Evolutionary conservation across 2,113 vertebrate species (phyloP), one percentile per base, ranked within the genome.

Genomic region (Perca fluviatilis): DNA sequence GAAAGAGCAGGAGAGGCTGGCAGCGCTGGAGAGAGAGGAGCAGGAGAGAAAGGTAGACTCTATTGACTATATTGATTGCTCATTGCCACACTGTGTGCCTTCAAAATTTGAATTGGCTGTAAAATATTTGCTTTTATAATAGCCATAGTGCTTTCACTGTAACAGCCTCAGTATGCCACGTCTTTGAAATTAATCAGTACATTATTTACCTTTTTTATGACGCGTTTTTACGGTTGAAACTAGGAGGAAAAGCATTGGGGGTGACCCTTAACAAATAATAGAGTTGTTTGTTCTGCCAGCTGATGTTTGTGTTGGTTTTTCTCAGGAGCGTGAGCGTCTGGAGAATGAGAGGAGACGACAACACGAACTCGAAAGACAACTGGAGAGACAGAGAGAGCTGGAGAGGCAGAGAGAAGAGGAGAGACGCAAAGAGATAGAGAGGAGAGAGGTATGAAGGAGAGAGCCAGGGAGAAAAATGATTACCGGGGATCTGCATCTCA

Each of bases 1-100:
- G 70, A 98, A 99, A 65, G 98, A 99, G 80, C 97, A 98, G 89
- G 98, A 99, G 93, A 92, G 98, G 1, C 93, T 99, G 79, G 98
- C 97, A 0, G 94, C 98, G 14, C 93, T 99, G 63, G 98, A 99
- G 86, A 91, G 98, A 9, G 96, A 97, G 0, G 98, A 99, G 68
- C 98, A 96, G 88, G 98, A 99, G 57, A 87, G 98, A 36, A 97
- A 96, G 91, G 93, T 90, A n/a, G 0, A 30, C 43, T 46, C 4
- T 5, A 27, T 6, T 7, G 5, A 27, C 21, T 4, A 6, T 58
- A 9, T 15, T 14, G 1, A 23, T 21, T 16, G 10, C 27, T 56
- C 46, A 25, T 63, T 36, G 30, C 14, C n/a, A 40, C 3, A 15
- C 30, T 0, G 33, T 65, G 18, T 11, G 19, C 64, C 25, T 10